Percentiles rank a stretch among this genome's conserved stretches.
phyloP scores from a whole-genome alignment of 2,113 vertebrate species.

The Lampris megalopsis region DNA sequence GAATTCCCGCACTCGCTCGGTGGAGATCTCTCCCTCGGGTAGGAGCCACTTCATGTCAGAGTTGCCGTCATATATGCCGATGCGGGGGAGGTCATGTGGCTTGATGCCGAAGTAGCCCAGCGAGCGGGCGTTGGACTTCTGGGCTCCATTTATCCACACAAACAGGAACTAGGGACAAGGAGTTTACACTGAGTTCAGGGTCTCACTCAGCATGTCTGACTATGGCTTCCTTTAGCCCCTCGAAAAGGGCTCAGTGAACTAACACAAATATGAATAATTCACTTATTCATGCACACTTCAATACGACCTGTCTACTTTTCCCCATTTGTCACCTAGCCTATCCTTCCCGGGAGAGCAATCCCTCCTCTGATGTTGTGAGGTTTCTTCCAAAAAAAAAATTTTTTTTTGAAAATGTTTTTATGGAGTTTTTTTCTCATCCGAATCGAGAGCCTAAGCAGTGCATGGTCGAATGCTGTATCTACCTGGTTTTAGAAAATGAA shows the following conservation, averaged over 20 bases:
- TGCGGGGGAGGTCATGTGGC: constrained; percentile 86
- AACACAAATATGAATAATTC: not conserved
- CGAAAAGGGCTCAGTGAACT: not conserved
- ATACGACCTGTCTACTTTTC: no score
- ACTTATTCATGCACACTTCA: not conserved
- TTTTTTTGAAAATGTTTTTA: no score
- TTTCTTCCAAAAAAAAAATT: no score
- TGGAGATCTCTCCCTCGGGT: constrained; percentile 77
- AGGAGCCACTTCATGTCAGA: constrained; percentile 86
- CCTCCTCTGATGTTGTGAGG: no score
- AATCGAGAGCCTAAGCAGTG: no score
- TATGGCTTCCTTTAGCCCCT: not conserved
- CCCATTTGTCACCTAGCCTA: no score
- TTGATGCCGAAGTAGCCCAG: constrained; percentile 88
- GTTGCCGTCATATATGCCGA: constrained; percentile 85
- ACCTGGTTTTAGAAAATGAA: no score
- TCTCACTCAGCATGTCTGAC: not conserved
- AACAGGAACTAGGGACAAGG: constrained; percentile 88
- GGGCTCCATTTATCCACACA: constrained; percentile 85
- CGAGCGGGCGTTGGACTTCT: constrained; percentile 80
- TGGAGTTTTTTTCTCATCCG: no score
- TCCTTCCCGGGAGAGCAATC: no score
- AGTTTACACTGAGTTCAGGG: not conserved
- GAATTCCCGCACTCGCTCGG: constrained; percentile 82
- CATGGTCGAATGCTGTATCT: no score